phyloP scores from a whole-genome alignment of 2,113 vertebrate genomes.

The Pogona vitticeps region DNA sequence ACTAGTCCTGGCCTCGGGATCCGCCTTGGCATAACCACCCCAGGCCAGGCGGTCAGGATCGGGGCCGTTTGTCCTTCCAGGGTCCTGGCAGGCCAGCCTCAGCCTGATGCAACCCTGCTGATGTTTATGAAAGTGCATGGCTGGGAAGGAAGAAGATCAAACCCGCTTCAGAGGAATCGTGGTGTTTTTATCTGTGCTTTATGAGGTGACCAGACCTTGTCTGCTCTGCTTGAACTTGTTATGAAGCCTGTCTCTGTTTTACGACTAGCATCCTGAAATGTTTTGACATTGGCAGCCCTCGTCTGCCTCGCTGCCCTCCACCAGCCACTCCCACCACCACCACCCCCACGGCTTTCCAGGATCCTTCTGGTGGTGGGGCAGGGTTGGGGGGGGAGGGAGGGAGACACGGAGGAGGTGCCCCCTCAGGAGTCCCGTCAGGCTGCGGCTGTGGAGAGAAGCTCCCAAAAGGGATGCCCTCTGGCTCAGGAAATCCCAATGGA shows the following conservation, averaged over 20 bases:
- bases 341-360: not conserved
- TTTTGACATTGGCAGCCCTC: not conserved
- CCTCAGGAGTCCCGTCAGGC: too few relatives aligned
- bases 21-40: too few relatives aligned
- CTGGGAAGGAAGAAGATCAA: not conserved
- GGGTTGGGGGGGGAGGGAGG: too few relatives aligned
- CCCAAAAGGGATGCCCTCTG: too few relatives aligned
- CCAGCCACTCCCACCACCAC: not conserved
- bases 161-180: not conserved
- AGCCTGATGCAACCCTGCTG: not conserved
- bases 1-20: not conserved
- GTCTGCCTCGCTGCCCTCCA: not conserved
- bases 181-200: not conserved
- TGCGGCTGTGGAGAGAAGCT: too few relatives aligned
- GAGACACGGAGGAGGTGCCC: too few relatives aligned
- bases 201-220: not conserved
- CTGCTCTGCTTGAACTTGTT: not conserved
- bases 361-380: too few relatives aligned
- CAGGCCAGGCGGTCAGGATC: not conserved
- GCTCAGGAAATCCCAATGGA: too few relatives aligned
- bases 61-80: not conserved
- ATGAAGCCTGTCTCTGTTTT: not conserved
- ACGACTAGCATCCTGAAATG: not conserved
- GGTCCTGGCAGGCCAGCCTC: not conserved
- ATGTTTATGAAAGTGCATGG: not conserved